These are phyloP conservation scores for Chymomyza amoena DNA, from an alignment of 2,888 invertebrate species.

Conservation along the genomic window DNA sequence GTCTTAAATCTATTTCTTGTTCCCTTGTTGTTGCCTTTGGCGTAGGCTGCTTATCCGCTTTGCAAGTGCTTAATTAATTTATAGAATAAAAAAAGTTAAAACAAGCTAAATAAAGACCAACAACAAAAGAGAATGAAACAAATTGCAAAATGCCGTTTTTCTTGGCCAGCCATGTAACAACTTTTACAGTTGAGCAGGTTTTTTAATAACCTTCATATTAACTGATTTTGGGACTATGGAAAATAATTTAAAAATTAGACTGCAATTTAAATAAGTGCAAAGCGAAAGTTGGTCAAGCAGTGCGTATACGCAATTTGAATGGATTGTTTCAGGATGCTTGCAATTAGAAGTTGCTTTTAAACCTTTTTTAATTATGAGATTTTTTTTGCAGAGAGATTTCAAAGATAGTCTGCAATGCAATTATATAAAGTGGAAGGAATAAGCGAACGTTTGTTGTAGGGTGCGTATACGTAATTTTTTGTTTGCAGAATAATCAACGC, in stretches of 20 bases:
- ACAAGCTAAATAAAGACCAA: slow-evolving; percentile 17
- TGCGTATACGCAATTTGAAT: background rate
- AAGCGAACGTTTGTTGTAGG: too few species aligned
- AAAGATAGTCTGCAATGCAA: too few species aligned
- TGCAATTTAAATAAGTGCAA: background rate
- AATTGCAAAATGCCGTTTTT: slow-evolving; percentile 50
- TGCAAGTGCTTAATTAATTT: slow-evolving; percentile 64
- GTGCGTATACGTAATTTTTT: too few species aligned
- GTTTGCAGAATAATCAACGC: too few species aligned
- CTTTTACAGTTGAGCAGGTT: slow-evolving; percentile 20
- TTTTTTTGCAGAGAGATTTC: too few species aligned
- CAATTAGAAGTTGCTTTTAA: too few species aligned
- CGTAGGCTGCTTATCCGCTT: slow-evolving; percentile 65
- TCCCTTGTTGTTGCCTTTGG: slow-evolving; percentile 33
- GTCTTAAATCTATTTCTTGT: background rate
- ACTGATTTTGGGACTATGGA: background rate
- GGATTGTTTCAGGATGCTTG: too few species aligned
- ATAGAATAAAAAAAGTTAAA: slow-evolving; percentile 30
- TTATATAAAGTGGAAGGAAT: too few species aligned
- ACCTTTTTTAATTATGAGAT: too few species aligned
- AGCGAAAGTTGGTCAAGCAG: background rate
- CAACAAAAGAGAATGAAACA: slow-evolving; percentile 6
- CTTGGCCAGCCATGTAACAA: slow-evolving; percentile 39
- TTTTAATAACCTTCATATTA: slow-evolving; percentile 9
- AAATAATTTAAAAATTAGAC: background rate